Evolutionary conservation across 2,113 vertebrate genomes (phyloP).

Genomic region (Pygoscelis antarcticus): DNA sequence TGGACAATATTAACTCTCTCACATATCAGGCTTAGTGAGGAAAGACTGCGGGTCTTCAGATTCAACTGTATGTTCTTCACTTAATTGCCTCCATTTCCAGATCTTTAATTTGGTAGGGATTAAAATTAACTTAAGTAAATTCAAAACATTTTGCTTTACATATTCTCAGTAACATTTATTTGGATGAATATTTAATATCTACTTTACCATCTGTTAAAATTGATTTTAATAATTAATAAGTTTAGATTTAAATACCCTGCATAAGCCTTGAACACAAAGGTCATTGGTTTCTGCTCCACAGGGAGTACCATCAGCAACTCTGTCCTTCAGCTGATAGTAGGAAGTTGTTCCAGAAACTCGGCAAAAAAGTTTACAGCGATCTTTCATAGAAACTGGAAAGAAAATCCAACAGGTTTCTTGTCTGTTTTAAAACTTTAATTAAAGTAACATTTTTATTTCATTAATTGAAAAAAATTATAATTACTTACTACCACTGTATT

Average conservation of each 20-base stretch:
- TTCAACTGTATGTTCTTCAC: background rate
- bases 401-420: slow-evolving; percentile 50
- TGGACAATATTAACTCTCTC: background rate
- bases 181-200: background rate
- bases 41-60: background rate
- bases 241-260: slow-evolving; percentile 84
- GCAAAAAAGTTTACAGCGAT: slow-evolving; percentile 98
- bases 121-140: background rate
- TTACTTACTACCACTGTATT: slow-evolving; percentile 96
- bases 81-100: background rate
- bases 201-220: background rate
- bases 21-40: background rate
- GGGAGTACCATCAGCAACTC: slow-evolving; percentile 90
- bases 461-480: background rate
- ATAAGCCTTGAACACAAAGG: slow-evolving; percentile 97
- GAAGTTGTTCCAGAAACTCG: slow-evolving; percentile 89
- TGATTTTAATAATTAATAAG: slow-evolving; percentile 33
- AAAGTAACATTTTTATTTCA: background rate
- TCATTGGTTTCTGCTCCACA: slow-evolving; percentile 92
- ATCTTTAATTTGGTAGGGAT: background rate
- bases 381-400: slow-evolving; percentile 90
- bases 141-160: background rate
- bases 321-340: slow-evolving; percentile 95
- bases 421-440: background rate
- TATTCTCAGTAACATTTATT: background rate